A percentile compares a stretch with the other conserved stretches of the same genome.
Evolutionary conservation across 2,113 vertebrate species (phyloP).

Genomic region (Thymallus thymallus): DNA sequence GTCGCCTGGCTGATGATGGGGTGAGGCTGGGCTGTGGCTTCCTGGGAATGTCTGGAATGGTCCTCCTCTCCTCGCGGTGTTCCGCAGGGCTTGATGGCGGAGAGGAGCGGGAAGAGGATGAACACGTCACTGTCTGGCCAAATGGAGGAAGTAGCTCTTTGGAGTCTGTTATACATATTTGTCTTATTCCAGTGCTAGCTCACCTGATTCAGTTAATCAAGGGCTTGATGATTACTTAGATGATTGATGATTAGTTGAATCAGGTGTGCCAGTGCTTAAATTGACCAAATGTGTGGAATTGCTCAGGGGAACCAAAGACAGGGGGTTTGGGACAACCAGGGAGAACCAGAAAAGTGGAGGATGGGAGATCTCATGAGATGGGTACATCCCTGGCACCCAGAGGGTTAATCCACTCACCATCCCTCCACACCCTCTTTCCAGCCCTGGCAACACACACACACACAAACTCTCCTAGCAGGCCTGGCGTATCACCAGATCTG

Average conservation of each 20-base stretch:
- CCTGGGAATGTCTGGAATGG: constrained; percentile 63
- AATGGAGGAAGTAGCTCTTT: no score
- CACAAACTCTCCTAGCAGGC: constrained; percentile 41
- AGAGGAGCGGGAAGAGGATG: constrained; percentile 28
- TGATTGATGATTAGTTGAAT: no score
- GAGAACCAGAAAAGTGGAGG: constrained; percentile 22
- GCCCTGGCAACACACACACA: constrained; percentile 18
- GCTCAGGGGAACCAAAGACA: no score
- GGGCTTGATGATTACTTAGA: no score
- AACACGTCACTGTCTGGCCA: constrained; percentile 38
- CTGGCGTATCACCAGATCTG: constrained; percentile 86
- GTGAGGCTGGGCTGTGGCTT: constrained; percentile 65
- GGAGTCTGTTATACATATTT: background rate
- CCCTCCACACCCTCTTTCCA: constrained; percentile 25
- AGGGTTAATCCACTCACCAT: constrained; percentile 31
- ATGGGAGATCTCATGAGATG: background rate
- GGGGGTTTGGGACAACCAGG: constrained; percentile 3
- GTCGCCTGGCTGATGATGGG: constrained; percentile 50
- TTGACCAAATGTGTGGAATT: no score
- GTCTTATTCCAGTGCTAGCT: constrained; percentile 1
- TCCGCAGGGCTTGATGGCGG: constrained; percentile 55
- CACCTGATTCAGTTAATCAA: background rate
- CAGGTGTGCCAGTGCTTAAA: no score
- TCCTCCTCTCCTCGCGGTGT: constrained; percentile 55
- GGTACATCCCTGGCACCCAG: background rate